Evolutionary conservation across 2,888 invertebrate species (phyloP), one percentile per base, ranked within the genome.

Genomic region (Lottia scabra): DNA sequence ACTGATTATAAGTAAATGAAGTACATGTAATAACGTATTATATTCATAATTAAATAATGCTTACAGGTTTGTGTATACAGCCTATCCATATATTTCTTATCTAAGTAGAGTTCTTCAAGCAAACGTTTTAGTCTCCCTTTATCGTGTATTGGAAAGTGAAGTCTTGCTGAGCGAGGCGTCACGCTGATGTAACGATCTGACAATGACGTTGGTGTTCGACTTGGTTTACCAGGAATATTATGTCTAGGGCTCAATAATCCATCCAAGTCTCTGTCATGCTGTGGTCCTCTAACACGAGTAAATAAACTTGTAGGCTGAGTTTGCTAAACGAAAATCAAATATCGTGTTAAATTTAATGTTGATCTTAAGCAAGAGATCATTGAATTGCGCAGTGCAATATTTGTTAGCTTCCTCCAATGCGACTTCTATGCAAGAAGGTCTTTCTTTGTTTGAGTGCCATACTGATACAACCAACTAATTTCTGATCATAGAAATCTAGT

Each of bases 61-160:
- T 38, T 78, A 82, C 83, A 82, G 75, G 78, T 78, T 5, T 78
- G 74, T 30, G 80, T 74, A 19, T 83, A 79, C 56, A 82, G 76
- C 19, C 75, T 71, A 67, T 83, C 83, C 70, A 85, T 81, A 67
- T 83, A 85, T 67, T 85, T 82, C 76, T 84, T 82, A 71, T 85
- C 84, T 46, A 70, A 75, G 67, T 83, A 85, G 48, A 85, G 66
- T 67, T 85, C 84, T 48, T 85, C 83, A 62, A 85, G 67, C 27
- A 85, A 78, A 30, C 73, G 72, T 65, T 78, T 73, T n/a, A 84
- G 73, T 45, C 81, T 67, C 27, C 74, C 73, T 65, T 82, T 81
- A 71, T 84, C 82, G 19, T 23, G 23, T 23, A 56, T 23, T 23
- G 56, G 56, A 5, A 23, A 56, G 12, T 23, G 19, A 19, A 56